Base-by-base conservation (phyloP, 2,888 invertebrate species). In the Anodontia alba region DNA sequence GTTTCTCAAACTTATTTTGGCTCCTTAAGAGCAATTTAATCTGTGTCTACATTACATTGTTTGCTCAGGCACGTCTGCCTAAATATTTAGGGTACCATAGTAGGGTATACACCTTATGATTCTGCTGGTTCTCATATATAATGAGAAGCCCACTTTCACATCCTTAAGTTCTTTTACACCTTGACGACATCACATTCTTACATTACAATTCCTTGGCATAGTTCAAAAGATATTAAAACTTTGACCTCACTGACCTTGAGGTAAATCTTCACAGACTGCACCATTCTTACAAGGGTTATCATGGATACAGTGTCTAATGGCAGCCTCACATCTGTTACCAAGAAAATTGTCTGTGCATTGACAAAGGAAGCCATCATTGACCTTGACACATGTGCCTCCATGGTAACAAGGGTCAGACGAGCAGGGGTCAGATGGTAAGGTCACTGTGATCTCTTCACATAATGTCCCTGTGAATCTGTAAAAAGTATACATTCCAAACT, bases 261-360 rank as follows among this genome's bases (percentile, higher is more conserved):
- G 90, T 43, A 89, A 89, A 49, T 93, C 92, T 42, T 91, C 90
- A 88, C 93, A 93, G 12, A 92, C 78, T 12, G 90, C 90, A 57
- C 91, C 88, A 31, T 87, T 83, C 8, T 89, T 82, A 85, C 93
- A 93, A n/a, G 91, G 92, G 57, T 89, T 83, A 57, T 81, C 75
- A 62, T 85, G 78, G 38, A 83, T 78, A 83, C 91, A 92, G 68
- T 86, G 82, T 68, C 91, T 79, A 20, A 90, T 81, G 20, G 91
- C 84, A 0, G 89, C 92, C 76, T 93, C 88, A 86, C 93, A 93
- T 8, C 72, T 49, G 15, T 73, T 67, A 0, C 93, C 91, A 51
- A 87, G 80, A 76, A 79, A 88, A 31, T 84, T 79, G 8, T 69
- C 71, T 10, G 70, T 62, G 81, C 91, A 91, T 8, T 67, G 38